A percentile compares a stretch with the other conserved stretches of the same genome.
phyloP scores from a whole-genome alignment of 2,113 vertebrate species.

The Cottus gobio region DNA sequence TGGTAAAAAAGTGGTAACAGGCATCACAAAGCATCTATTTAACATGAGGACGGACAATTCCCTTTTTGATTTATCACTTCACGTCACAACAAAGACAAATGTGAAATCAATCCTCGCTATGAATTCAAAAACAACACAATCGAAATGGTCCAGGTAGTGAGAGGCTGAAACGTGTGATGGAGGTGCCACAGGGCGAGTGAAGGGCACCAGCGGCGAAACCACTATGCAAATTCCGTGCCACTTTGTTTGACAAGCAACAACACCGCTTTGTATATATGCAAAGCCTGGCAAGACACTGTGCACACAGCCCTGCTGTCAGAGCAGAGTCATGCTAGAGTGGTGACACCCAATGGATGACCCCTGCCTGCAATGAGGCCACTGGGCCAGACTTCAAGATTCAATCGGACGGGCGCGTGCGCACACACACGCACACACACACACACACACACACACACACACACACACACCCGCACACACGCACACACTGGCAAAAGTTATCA shows the following conservation, averaged over 20 bases:
- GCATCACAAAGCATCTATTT: constrained; percentile 26
- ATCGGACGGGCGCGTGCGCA: constrained; percentile 4
- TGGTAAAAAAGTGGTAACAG: neutral
- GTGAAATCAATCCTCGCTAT: constrained; percentile 31
- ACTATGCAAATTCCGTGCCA: constrained; percentile 80
- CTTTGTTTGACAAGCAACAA: constrained; percentile 85
- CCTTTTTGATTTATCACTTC: constrained; percentile 29
- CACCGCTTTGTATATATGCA: constrained; percentile 83
- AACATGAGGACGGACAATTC: neutral
- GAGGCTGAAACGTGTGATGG: constrained; percentile 38
- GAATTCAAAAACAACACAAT: constrained; percentile 17
- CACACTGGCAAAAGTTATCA: constrained; percentile 8
- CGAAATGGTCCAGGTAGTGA: constrained; percentile 19
- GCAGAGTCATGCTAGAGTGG: constrained; percentile 60
- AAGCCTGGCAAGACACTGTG: constrained; percentile 74
- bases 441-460: too few species aligned
- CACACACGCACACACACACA: constrained; percentile 2
- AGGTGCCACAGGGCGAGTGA: constrained; percentile 69
- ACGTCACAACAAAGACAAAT: constrained; percentile 5
- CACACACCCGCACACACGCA: neutral
- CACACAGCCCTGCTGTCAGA: constrained; percentile 62
- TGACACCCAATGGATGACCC: constrained; percentile 72
- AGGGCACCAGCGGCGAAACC: constrained; percentile 77
- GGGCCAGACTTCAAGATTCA: constrained; percentile 52
- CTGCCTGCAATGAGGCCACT: constrained; percentile 47